Percentiles rank a stretch among this genome's conserved stretches.
Evolutionary conservation across 2,888 invertebrate species (phyloP).

Genomic region (Steromphala cineraria): DNA sequence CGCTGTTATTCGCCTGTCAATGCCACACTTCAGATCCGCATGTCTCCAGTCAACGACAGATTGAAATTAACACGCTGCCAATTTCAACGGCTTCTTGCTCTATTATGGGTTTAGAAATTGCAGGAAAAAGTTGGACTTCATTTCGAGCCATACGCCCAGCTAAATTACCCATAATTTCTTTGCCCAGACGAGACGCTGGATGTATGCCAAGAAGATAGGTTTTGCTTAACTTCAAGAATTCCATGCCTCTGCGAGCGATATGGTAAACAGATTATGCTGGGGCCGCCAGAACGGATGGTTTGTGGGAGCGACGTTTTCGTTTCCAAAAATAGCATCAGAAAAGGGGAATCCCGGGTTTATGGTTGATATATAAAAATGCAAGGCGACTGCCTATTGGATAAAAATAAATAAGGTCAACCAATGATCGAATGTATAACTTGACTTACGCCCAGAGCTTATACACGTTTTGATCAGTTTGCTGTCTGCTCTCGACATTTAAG

Average conservation of each 20-base stretch:
- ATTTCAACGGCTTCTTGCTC: neutral
- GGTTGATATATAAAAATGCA: neutral
- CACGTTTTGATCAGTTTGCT: too few species aligned
- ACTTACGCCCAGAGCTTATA: too few species aligned
- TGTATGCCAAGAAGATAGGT: neutral
- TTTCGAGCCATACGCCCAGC: neutral
- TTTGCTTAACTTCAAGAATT: neutral
- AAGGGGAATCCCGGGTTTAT: neutral
- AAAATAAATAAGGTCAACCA: neutral
- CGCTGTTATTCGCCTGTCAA: neutral
- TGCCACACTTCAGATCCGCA: neutral
- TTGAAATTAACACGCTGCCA: neutral
- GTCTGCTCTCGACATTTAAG: too few species aligned
- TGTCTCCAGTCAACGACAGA: neutral
- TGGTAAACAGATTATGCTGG: neutral
- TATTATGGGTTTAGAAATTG: too few species aligned
- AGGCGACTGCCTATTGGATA: neutral
- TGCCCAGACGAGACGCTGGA: neutral
- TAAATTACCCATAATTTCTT: neutral
- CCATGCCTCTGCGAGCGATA: neutral
- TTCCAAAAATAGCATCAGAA: neutral
- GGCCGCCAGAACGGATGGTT: neutral
- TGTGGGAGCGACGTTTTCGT: neutral
- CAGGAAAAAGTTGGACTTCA: too few species aligned
- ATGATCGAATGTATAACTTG: neutral